phyloP scores from a whole-genome alignment of 35 echinoderm and acorn worm genomes.

The Anneissia japonica region DNA sequence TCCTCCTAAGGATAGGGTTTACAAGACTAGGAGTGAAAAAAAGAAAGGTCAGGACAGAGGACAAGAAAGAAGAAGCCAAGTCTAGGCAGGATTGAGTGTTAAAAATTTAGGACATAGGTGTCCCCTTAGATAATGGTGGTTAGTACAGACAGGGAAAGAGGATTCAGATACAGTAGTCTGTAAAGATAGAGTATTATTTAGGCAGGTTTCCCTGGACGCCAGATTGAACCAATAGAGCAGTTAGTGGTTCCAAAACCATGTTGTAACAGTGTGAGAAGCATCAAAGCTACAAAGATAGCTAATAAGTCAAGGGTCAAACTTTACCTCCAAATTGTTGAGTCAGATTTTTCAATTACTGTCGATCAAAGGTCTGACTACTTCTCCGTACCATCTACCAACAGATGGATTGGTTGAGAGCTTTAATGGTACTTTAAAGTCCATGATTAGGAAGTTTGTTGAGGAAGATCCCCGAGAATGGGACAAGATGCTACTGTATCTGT shows the following conservation, averaged over 20 bases:
- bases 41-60: too few species aligned
- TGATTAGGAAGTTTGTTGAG: neutral
- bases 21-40: too few species aligned
- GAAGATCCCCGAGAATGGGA: neutral
- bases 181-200: neutral
- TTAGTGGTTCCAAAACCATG: neutral
- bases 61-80: too few species aligned
- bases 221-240: neutral
- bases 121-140: too few species aligned
- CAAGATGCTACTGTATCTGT: neutral
- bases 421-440: slow-evolving; percentile 5
- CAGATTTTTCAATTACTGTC: neutral
- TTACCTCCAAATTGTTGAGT: slow-evolving; percentile 2
- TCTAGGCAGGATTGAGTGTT: too few species aligned
- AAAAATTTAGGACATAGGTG: too few species aligned
- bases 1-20: too few species aligned
- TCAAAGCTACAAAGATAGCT: neutral
- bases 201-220: neutral
- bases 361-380: neutral
- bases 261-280: neutral
- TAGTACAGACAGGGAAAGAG: too few species aligned
- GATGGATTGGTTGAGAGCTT: slow-evolving; percentile 16
- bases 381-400: neutral
- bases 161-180: neutral
- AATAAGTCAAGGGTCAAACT: slow-evolving; percentile 11